These are phyloP conservation scores for Ceuthmochares aereus DNA, from an alignment of 2,113 vertebrate species.

Conservation along the genomic window DNA sequence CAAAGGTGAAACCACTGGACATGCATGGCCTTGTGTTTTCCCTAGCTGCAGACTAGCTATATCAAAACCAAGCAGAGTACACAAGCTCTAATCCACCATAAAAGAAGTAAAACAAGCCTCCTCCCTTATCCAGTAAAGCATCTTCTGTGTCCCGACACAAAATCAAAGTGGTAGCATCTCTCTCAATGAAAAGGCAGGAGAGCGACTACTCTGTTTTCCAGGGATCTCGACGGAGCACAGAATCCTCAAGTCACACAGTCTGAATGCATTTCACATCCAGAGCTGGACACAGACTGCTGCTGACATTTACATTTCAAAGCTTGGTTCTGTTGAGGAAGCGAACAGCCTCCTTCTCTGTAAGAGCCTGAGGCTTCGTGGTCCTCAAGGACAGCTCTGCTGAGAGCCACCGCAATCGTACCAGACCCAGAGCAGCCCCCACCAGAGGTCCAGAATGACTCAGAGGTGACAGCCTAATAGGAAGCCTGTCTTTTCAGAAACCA, in stretches of 20 bases:
- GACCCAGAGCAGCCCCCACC: neutral
- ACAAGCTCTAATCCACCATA: neutral
- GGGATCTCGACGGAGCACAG: neutral
- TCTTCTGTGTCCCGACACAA: neutral
- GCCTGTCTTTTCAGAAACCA: neutral
- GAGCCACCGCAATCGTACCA: neutral
- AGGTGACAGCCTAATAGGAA: neutral
- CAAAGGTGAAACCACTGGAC: neutral
- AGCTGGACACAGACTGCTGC: neutral
- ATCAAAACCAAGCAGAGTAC: neutral
- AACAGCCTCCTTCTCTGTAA: neutral
- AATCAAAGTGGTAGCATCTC: neutral
- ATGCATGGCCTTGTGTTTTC: neutral
- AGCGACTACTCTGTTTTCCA: neutral
- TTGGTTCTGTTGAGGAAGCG: neutral
- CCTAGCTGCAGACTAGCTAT: neutral
- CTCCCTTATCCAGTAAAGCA: neutral
- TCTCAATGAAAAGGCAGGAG: neutral
- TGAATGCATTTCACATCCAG: neutral
- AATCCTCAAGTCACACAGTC: neutral
- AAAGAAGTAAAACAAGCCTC: neutral
- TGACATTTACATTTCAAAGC: neutral
- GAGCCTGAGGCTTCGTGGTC: neutral
- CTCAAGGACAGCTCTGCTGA: neutral
- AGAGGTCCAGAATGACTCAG: neutral